These are phyloP conservation scores for Lamellibrachia luymesi DNA, from an alignment of 1,140 invertebrate genomes.

Conservation along the genomic window DNA sequence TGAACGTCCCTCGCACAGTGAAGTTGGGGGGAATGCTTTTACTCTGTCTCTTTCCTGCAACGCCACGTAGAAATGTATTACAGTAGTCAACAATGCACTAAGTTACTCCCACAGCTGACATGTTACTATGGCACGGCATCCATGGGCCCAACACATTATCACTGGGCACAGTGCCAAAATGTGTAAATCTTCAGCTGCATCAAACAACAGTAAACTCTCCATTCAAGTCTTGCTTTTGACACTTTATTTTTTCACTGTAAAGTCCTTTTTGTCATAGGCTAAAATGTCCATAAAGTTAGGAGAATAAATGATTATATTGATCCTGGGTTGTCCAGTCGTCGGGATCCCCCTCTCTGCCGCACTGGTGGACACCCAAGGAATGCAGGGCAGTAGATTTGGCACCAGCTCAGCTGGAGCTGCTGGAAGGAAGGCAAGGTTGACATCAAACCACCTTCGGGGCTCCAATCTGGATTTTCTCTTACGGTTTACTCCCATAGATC, in stretches of 20 bases:
- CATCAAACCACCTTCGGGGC: too few species aligned
- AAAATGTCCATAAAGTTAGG: too few species aligned
- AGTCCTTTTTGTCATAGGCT: not conserved
- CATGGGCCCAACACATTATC: not conserved
- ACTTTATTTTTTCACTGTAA: not conserved
- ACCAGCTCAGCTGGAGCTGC: too few species aligned
- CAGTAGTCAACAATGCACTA: not conserved
- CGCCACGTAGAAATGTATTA: slow-evolving; percentile 6
- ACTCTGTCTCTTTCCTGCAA: slow-evolving; percentile 59
- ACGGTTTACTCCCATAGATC: too few species aligned
- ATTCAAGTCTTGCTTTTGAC: not conserved
- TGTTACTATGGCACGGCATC: not conserved
- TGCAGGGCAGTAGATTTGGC: too few species aligned
- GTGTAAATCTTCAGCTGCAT: not conserved
- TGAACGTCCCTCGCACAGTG: slow-evolving; percentile 80
- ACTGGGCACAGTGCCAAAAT: too few species aligned
- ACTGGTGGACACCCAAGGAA: too few species aligned
- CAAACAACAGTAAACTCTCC: not conserved
- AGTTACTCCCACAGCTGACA: not conserved
- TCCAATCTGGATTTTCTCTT: too few species aligned
- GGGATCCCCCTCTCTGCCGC: too few species aligned
- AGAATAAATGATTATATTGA: too few species aligned
- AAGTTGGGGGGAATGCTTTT: slow-evolving; percentile 67
- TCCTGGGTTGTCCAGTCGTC: too few species aligned
- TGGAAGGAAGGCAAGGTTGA: too few species aligned